Base-by-base conservation (phyloP, 1,140 invertebrate genomes). In the Sinonovacula constricta region DNA sequence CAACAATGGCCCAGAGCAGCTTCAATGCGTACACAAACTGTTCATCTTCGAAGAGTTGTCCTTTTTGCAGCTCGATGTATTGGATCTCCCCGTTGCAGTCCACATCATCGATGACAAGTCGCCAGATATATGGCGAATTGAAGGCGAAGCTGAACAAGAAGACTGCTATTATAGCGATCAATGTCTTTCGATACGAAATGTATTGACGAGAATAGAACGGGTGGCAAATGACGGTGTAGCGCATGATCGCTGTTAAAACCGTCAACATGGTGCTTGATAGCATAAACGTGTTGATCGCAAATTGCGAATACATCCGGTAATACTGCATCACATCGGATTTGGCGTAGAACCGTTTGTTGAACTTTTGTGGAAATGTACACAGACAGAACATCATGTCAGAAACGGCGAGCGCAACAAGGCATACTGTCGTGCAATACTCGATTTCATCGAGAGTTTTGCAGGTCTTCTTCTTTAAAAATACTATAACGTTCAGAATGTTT, bases 181-280 rank as follows among this genome's bases (percentile, higher is more conserved):
- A 74, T 2, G 84, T 86, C 31, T 78, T 69, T 26, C 79, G 74
- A 7, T 85, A 70, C 0, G 82, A 84, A 59, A 88, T 82, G 31
- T 85, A 79, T 45, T 85, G 80, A 45, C 87, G 59, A 0, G 86
- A 85, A 15, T 81, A 71, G 24, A 88, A 85, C 12, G 87, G 87
- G 51, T 88, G 86, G 67, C 87, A 87, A 15, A 88, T 87, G 3
- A 84, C 87, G 0, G 87, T 69, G 60, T 88, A 88, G 15, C 87
- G 39, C 79, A 86, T 85, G 1, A 85, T 74, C n/a, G 87, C 86
- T 4, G 86, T 87, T 2, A 85, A 56, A 0, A 88, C 83, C 0
- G 87, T 88, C 14, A 88, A 71, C 54, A 84, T 57, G 5, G 87
- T 88, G 57, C 85, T 87, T 15, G 83, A 85, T 59, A 88, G 69